Evolutionary conservation across 1,140 invertebrate species (phyloP), one percentile per base, ranked within the genome.

Genomic region (Daktulosphaira vitifoliae): DNA sequence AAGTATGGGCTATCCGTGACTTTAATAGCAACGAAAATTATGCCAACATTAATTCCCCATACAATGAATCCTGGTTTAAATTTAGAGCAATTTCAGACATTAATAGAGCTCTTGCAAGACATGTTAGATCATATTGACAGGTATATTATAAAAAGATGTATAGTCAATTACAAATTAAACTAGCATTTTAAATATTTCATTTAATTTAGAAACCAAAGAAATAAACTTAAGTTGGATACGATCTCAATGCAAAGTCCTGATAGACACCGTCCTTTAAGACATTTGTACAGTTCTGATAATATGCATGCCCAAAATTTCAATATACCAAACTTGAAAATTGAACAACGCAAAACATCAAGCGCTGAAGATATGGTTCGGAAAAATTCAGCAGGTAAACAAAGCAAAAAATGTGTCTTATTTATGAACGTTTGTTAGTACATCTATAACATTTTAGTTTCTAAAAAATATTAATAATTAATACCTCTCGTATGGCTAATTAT

Each of bases 61-160:
- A 90, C 92, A 2, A 87, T 97, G 42, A 95, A 94, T 75, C 88
- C 92, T 1, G 83, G 83, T 26, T 78, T 98, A 46, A 92, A 87
- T 75, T 78, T 96, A 70, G 92, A 96, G 65, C 90, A 96, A 75
- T 96, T 95, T 75, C 85, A 82, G 37, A 80, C 82, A 65, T 79
- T 96, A 4, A 83, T 95, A 69, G 88, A 92, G 78, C 88, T 94
- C 6, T 78, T 96, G n/a, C 87, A 93, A 70, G 90, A 94, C 69
- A 95, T 96, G 92, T 76, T 96, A 59, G 88, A 91, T 68, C 87
- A 88, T 70, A 92, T 96, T 65, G 92, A 96, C 75, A 84, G 87
- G 76, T 80, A 73, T 69, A 29, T 18, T 33, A 33, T 16, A 25
- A 22, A n/a, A n/a, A n/a, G n/a, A n/a, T n/a, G n/a, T n/a, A n/a